Percentiles rank a stretch among this genome's conserved stretches.
Evolutionary conservation across 53 echinoderm and acorn worm species (phyloP).

Genomic region (Stichopus horrens): DNA sequence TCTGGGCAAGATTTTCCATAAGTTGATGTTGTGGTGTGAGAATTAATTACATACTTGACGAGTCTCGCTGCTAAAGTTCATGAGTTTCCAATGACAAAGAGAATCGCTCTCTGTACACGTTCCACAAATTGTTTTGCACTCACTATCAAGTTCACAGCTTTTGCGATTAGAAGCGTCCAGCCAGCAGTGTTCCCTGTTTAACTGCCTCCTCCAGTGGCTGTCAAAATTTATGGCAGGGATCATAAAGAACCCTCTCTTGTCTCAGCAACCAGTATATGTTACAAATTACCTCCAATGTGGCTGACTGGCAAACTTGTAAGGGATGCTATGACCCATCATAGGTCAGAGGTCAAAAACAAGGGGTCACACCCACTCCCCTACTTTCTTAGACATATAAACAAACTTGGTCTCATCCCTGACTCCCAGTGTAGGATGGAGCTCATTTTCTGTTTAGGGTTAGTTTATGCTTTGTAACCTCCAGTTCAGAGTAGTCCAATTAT

Average conservation of each 20-base stretch:
- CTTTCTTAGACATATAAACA: slow-evolving; percentile 45
- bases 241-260: slow-evolving; percentile 23
- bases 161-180: background rate
- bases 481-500: slow-evolving; percentile 40
- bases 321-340: slow-evolving; percentile 18
- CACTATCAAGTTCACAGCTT: slow-evolving; percentile 10
- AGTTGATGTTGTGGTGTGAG: slow-evolving; percentile 42
- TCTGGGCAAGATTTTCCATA: background rate
- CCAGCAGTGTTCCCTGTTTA: slow-evolving; percentile 1
- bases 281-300: slow-evolving; percentile 38
- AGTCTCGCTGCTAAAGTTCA: slow-evolving; percentile 13
- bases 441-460: slow-evolving; percentile 26
- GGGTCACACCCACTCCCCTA: slow-evolving; percentile 38
- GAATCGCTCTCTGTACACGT: background rate
- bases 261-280: slow-evolving; percentile 19
- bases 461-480: slow-evolving; percentile 35
- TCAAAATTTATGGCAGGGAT: slow-evolving; percentile 37
- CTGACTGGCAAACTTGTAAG: slow-evolving; percentile 29
- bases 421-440: slow-evolving; percentile 4
- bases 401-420: background rate
- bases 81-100: background rate
- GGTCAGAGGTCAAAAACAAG: slow-evolving; percentile 33
- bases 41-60: slow-evolving; percentile 40
- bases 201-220: slow-evolving; percentile 4
- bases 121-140: slow-evolving; percentile 8